Conservation (phyloP, 2,888 invertebrate species). For the Dasysyrphus albostriatus region DNA sequence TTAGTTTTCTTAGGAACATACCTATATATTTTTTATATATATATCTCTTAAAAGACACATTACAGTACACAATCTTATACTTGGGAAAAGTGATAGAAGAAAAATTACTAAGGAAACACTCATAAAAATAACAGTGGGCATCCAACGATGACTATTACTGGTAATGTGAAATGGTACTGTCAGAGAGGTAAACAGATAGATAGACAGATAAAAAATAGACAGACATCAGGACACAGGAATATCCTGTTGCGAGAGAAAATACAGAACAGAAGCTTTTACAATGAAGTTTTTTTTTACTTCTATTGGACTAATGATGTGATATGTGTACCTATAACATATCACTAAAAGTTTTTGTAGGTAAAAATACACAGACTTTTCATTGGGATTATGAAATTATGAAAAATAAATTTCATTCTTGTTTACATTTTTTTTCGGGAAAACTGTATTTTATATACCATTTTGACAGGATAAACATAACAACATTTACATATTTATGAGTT, state of each 20-base stretch:
- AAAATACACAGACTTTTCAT: neutral
- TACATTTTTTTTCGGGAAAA: too few relatives aligned
- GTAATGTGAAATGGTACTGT: slow-evolving; percentile 48
- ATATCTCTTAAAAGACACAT: neutral
- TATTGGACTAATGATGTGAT: neutral
- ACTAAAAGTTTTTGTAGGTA: neutral
- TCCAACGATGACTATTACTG: slow-evolving; percentile 54
- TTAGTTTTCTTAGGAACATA: slow-evolving; percentile 22
- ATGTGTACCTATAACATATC: neutral
- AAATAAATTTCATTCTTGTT: too few relatives aligned
- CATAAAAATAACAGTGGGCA: slow-evolving; percentile 71
- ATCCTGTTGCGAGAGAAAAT: slow-evolving; percentile 29
- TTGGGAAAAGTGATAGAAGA: slow-evolving; percentile 20
- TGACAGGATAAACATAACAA: too few relatives aligned
- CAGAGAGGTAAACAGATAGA: slow-evolving; percentile 35
- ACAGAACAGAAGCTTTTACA: neutral
- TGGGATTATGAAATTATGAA: too few relatives aligned
- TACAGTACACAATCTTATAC: neutral
- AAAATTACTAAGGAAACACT: slow-evolving; percentile 53
- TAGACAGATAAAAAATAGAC: neutral
- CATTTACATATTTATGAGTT: too few relatives aligned
- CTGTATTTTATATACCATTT: too few relatives aligned
- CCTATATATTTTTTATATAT: neutral
- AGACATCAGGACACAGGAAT: slow-evolving; percentile 21
- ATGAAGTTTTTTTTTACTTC: neutral